Conservation (phyloP, 2,797 vertebrate genomes). For the Sebastes itinus region DNA sequence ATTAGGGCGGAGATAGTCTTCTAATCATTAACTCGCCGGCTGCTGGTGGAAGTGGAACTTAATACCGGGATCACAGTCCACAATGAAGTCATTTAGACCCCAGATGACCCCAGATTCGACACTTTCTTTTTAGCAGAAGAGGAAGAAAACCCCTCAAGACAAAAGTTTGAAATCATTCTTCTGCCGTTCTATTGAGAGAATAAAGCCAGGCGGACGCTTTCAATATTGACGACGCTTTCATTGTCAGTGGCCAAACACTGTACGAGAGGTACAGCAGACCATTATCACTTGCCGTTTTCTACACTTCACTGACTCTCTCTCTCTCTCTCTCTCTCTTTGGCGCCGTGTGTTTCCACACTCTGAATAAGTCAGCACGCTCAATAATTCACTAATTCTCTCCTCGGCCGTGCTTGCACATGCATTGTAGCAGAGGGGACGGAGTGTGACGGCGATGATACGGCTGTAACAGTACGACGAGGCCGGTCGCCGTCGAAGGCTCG, state of each 20-base stretch:
- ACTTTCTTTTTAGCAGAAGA: background rate
- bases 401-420: conserved; percentile 17
- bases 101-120: background rate
- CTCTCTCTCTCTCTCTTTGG: conserved; percentile 22
- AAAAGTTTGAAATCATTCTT: background rate
- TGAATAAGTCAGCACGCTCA: conserved; percentile 71
- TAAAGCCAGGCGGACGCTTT: conserved; percentile 1
- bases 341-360: conserved; percentile 50
- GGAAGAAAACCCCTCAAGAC: background rate
- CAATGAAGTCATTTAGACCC: conserved; percentile 29
- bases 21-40: conserved; percentile 71
- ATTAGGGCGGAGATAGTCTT: conserved; percentile 43
- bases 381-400: conserved; percentile 70
- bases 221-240: conserved; percentile 41
- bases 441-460: conserved; percentile 36
- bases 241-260: conserved; percentile 37
- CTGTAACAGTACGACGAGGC: conserved; percentile 13
- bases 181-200: background rate
- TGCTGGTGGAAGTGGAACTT: conserved; percentile 54
- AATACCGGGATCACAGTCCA: conserved; percentile 63
- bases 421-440: conserved; percentile 22
- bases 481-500: background rate
- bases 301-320: conserved; percentile 46
- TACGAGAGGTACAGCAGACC: conserved; percentile 34
- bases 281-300: conserved; percentile 57